A percentile compares a stretch with the other conserved stretches of the same genome.
These are phyloP conservation scores for Catalaphyllia jardinei DNA, from an alignment of 64 coral and sea anemone genomes.

Conservation along the genomic window DNA sequence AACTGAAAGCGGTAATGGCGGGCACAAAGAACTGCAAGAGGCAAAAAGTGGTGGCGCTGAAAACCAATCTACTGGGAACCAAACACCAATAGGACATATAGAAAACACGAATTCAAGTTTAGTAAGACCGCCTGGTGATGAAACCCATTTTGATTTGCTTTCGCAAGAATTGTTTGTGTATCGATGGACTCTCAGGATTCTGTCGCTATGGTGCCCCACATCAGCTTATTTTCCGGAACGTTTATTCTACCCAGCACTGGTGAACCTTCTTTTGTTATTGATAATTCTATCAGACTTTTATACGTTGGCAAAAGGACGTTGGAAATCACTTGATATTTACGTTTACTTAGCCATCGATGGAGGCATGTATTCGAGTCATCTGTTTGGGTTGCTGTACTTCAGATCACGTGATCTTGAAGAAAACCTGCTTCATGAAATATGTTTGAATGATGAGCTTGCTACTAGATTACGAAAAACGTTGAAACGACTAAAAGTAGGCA, in stretches of 20 bases:
- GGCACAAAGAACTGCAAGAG: too few relatives aligned
- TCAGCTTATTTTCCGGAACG: conserved; percentile 42
- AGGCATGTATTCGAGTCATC: conserved; percentile 70
- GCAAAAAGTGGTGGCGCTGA: too few relatives aligned
- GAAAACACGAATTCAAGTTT: too few relatives aligned
- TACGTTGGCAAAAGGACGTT: conserved; percentile 12
- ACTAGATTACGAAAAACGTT: neutral
- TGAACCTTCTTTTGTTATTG: too few relatives aligned
- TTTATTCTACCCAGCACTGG: conserved; percentile 23
- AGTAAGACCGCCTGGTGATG: too few relatives aligned
- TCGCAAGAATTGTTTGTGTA: conserved; percentile 35
- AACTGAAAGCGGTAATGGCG: too few relatives aligned
- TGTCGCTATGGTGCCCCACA: conserved; percentile 72
- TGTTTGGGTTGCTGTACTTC: conserved; percentile 70
- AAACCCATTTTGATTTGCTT: too few relatives aligned
- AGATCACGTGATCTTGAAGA: conserved; percentile 55
- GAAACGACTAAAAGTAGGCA: conserved; percentile 36
- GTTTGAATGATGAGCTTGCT: too few relatives aligned
- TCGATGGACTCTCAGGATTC: conserved; percentile 56
- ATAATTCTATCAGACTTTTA: too few relatives aligned
- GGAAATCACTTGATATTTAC: conserved; percentile 68
- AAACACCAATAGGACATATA: too few relatives aligned
- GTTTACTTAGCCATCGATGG: conserved; percentile 68
- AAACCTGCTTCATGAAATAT: too few relatives aligned
- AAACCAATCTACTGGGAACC: too few relatives aligned